Base-by-base conservation (phyloP, 2,113 vertebrate species). In the Ameiurus melas region DNA sequence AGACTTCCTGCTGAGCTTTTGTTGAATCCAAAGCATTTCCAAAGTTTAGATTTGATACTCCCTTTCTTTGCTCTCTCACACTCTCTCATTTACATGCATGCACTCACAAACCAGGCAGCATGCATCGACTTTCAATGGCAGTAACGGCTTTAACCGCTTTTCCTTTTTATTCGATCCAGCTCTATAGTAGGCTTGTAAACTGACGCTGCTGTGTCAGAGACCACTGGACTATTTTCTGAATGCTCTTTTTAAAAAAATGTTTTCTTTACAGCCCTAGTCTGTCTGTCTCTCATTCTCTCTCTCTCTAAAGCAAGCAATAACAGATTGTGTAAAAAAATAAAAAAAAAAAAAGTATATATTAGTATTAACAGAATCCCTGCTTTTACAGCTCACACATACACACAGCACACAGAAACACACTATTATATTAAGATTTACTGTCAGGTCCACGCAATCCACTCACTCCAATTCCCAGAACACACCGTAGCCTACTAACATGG, bases 121-220 rank as follows among this genome's bases (percentile, higher is more conserved):
- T 77, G 4, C 22, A 51, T 33, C 19, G 27, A 10, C 33, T 36
- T 79, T 36, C 8, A 22, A 33, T 22, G 22, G 53, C 55, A 60
- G 80, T 39, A 62, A 83, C 80, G 33, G 80, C 13, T 39, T 83
- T 62, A 82, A 60, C 33, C 30, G 80, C 39, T 82, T 25, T 75
- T 17, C 39, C 27, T 13, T 75, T 79, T 82, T 60, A 60, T 60
- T 82, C 7, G 4, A 14, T 36, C 30, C 20, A 57, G 30, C 51
- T 14, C 55, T 39, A 4, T 6, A 47, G 43, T 47, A 47, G 6
- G n/a, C 51, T 3, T 58, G 51, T 58, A 58, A 81, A 81, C 53
- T 1, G 30, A 81, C 3, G n/a, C 80, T 62, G 53, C 57, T 62
- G 80, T 60, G 60, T 36, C 53, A 58, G 20, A 82, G 79, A 82